phyloP scores from a whole-genome alignment of 2,888 invertebrate species.

The Diachrysia chrysitis region DNA sequence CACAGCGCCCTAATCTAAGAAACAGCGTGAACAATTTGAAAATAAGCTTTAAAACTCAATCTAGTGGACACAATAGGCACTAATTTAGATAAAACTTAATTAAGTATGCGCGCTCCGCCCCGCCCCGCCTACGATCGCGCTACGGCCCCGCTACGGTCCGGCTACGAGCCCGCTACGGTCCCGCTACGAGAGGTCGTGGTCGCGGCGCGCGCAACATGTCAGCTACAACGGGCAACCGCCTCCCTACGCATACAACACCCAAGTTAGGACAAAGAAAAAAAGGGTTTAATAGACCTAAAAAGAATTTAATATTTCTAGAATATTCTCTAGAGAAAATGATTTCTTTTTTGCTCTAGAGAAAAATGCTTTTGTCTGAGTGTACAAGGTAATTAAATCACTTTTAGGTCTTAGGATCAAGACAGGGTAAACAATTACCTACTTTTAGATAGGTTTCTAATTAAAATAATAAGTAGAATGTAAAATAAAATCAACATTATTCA shows the following conservation, averaged over 20 bases:
- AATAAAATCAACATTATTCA: conserved; percentile 4
- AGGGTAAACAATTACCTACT: conserved; percentile 20
- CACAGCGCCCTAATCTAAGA: background rate
- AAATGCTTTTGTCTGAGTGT: too few species aligned
- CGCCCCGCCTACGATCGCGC: conserved; percentile 27
- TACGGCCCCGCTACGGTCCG: conserved; percentile 34
- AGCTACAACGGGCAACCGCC: conserved; percentile 86
- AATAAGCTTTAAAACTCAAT: conserved; percentile 15
- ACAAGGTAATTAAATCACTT: conserved; percentile 19
- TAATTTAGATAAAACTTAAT: conserved; percentile 30
- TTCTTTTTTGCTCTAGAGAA: background rate
- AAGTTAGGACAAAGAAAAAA: conserved; percentile 60
- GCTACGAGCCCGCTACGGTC: conserved; percentile 33
- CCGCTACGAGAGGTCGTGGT: conserved; percentile 52
- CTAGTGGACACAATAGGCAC: conserved; percentile 53
- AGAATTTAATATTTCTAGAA: background rate
- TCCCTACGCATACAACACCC: conserved; percentile 79
- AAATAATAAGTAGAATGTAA: conserved; percentile 6
- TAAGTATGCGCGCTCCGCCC: conserved; percentile 43
- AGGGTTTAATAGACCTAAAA: conserved; percentile 38
- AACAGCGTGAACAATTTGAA: background rate
- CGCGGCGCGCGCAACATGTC: conserved; percentile 84
- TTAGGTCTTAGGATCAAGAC: conserved; percentile 30
- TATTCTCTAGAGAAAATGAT: background rate
- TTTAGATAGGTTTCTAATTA: conserved; percentile 17